Conservation (phyloP, 2,113 vertebrate species). For the Hystrix cristata region DNA sequence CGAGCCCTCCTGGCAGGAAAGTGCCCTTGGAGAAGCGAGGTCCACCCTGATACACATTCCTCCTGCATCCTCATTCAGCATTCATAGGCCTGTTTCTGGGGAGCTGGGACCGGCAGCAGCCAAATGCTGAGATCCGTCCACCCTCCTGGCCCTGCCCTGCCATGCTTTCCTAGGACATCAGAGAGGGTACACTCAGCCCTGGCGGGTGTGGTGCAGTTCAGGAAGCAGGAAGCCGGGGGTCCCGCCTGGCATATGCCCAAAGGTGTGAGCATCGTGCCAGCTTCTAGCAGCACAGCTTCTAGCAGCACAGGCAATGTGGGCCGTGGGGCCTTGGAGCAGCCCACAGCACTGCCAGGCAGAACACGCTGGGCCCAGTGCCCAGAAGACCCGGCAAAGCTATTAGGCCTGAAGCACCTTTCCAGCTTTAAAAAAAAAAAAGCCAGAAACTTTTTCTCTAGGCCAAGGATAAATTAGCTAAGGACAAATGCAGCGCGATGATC, state of each 20-base stretch:
- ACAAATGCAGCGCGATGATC: conserved; percentile 53
- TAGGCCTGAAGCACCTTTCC: background rate
- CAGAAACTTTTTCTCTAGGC: conserved; percentile 58
- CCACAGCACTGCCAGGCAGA: background rate
- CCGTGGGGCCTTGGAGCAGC: background rate
- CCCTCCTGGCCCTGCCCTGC: background rate
- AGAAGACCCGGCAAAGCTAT: background rate
- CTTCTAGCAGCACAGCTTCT: background rate
- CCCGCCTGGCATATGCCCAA: background rate
- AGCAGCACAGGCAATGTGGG: background rate
- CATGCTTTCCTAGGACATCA: background rate
- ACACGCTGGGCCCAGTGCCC: background rate
- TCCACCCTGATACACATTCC: background rate
- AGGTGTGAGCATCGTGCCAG: fast-evolving
- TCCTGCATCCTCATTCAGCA: no score
- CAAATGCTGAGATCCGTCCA: background rate
- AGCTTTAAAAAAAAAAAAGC: background rate
- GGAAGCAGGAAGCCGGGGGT: background rate
- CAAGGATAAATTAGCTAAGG: conserved; percentile 75
- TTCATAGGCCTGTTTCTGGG: background rate
- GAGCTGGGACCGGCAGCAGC: background rate
- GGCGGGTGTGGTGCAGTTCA: fast-evolving
- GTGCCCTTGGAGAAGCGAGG: no score
- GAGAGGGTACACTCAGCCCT: background rate
- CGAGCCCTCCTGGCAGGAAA: background rate